These are phyloP conservation scores for Drosophila infuscata DNA, from an alignment of 2,888 invertebrate genomes.

Conservation along the genomic window DNA sequence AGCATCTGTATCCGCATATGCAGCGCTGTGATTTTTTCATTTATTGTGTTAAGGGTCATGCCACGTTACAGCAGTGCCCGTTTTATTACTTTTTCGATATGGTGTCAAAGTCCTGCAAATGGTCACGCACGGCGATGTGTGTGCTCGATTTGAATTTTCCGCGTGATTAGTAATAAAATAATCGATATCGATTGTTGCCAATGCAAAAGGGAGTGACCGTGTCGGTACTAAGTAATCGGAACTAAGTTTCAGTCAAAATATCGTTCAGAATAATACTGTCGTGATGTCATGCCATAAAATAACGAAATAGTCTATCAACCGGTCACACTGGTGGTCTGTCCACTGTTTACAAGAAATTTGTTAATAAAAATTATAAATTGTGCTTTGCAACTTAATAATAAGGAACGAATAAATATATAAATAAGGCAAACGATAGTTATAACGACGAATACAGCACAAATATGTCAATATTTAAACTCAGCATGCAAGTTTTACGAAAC, in stretches of 20 bases:
- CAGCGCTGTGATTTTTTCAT: slow-evolving; percentile 83
- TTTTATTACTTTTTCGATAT: slow-evolving; percentile 83
- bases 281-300: slow-evolving; percentile 51
- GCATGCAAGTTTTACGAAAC: slow-evolving; percentile 28
- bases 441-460: slow-evolving; percentile 9
- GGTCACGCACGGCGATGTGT: slow-evolving; percentile 79
- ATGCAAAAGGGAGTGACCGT: slow-evolving; percentile 26
- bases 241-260: slow-evolving; percentile 27
- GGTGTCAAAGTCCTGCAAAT: slow-evolving; percentile 76
- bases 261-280: slow-evolving; percentile 10
- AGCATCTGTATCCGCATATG: slow-evolving; percentile 83
- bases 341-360: slow-evolving; percentile 47
- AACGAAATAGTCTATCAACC: slow-evolving; percentile 8
- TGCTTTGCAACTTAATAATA: slow-evolving; percentile 8
- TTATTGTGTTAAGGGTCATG: slow-evolving; percentile 83
- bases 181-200: slow-evolving; percentile 21
- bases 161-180: slow-evolving; percentile 18
- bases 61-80: slow-evolving; percentile 83
- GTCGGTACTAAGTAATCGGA: slow-evolving; percentile 39
- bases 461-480: slow-evolving; percentile 18
- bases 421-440: background rate
- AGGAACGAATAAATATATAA: slow-evolving; percentile 7
- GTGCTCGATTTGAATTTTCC: slow-evolving; percentile 73
- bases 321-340: slow-evolving; percentile 38
- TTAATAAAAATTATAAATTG: slow-evolving; percentile 32